Percentiles rank a stretch among this genome's conserved stretches.
Conservation (phyloP, 2,797 vertebrate genomes). For the Phoxinus dragarum region DNA sequence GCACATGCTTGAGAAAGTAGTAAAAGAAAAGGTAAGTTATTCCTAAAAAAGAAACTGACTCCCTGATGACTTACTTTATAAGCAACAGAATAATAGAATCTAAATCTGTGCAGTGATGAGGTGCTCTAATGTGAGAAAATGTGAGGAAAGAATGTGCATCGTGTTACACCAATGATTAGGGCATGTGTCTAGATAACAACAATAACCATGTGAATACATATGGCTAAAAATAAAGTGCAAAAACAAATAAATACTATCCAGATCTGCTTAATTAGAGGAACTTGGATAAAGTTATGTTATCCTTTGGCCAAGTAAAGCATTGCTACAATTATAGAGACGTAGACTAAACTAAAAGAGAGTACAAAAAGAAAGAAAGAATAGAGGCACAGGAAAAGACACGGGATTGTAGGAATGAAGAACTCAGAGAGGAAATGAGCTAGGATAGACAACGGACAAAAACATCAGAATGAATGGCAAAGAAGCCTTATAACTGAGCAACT, state of each 20-base stretch:
- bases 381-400: slow-evolving; percentile 16
- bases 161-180: slow-evolving; percentile 24
- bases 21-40: neutral
- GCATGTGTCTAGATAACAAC: slow-evolving; percentile 19
- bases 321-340: slow-evolving; percentile 1
- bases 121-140: slow-evolving; percentile 47
- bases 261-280: slow-evolving; percentile 14
- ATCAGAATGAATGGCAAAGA: slow-evolving; percentile 27
- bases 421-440: neutral
- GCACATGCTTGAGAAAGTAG: neutral
- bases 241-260: slow-evolving; percentile 22
- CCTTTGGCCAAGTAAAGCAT: slow-evolving; percentile 4
- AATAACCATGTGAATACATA: slow-evolving; percentile 14
- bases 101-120: slow-evolving; percentile 51
- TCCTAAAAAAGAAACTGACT: neutral
- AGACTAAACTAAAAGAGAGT: slow-evolving; percentile 36
- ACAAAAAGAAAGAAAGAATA: slow-evolving; percentile 37
- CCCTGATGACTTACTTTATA: slow-evolving; percentile 7
- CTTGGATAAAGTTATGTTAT: slow-evolving; percentile 13
- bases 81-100: slow-evolving; percentile 52
- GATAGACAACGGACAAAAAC: slow-evolving; percentile 17
- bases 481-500: slow-evolving; percentile 6
- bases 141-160: slow-evolving; percentile 49
- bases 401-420: slow-evolving; percentile 18
- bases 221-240: slow-evolving; percentile 15